Evolutionary conservation across 1,140 invertebrate species (phyloP).

Genomic region (Hermetia illucens): DNA sequence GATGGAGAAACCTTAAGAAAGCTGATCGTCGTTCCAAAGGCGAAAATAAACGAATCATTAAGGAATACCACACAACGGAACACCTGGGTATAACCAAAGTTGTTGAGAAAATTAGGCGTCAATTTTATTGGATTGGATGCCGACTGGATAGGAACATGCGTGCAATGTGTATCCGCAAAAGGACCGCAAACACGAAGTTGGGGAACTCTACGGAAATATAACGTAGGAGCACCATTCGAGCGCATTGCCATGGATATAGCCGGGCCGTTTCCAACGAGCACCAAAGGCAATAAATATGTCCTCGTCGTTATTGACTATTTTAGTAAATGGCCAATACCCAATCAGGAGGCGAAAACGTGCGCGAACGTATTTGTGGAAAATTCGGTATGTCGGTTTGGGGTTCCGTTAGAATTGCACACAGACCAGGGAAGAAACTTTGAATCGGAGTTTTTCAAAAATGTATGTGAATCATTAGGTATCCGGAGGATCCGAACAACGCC

Average conservation of each 20-base stretch:
- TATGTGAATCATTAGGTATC: constrained; percentile 7
- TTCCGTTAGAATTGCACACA: constrained; percentile 21
- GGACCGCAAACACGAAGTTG: no score
- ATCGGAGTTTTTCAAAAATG: constrained; percentile 11
- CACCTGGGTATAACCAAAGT: no score
- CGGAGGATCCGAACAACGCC: no score
- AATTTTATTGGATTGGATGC: no score
- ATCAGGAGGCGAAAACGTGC: constrained; percentile 18
- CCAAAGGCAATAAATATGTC: constrained; percentile 19
- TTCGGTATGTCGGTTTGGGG: constrained; percentile 27
- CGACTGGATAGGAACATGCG: no score
- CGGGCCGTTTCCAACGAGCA: constrained; percentile 13
- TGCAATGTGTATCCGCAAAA: no score
- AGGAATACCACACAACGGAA: no score
- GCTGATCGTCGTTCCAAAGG: no score
- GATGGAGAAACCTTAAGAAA: no score
- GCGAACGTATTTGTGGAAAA: constrained; percentile 12
- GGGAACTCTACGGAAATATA: no score
- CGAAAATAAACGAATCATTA: no score
- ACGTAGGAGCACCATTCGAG: constrained; percentile 10
- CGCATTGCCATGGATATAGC: constrained; percentile 23
- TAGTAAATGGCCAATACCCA: constrained; percentile 16
- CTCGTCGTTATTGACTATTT: constrained; percentile 23
- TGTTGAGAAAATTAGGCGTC: no score
- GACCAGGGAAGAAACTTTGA: constrained; percentile 32